phyloP scores from a whole-genome alignment of 2,797 vertebrate species.

The Cyclura pinguis region DNA sequence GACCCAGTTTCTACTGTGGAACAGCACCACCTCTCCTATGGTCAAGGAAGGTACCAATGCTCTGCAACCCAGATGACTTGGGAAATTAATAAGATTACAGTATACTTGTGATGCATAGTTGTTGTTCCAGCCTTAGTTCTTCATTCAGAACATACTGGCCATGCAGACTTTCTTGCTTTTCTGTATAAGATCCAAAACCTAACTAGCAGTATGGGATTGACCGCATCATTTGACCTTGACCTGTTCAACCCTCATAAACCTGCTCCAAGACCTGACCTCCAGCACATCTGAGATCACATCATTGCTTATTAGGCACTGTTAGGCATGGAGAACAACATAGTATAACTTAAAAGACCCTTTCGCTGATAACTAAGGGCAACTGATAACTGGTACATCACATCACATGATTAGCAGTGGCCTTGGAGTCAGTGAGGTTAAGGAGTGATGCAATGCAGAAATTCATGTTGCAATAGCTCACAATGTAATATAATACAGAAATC shows the following conservation, averaged over 20 bases:
- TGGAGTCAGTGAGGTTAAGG: too few species aligned
- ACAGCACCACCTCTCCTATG: background rate
- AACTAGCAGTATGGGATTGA: background rate
- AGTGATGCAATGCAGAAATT: too few species aligned
- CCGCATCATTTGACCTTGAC: background rate
- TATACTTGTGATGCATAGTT: background rate
- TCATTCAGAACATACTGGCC: background rate
- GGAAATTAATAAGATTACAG: background rate
- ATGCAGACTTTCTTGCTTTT: background rate
- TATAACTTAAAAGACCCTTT: background rate
- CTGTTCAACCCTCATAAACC: background rate
- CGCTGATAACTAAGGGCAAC: background rate
- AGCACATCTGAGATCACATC: background rate
- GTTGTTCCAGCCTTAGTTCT: background rate
- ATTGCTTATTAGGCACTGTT: background rate
- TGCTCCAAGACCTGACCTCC: background rate
- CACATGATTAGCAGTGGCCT: too few species aligned
- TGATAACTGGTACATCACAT: background rate
- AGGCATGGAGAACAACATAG: background rate
- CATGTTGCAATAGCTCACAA: too few species aligned
- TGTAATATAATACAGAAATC: too few species aligned
- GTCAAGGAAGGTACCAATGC: too few species aligned
- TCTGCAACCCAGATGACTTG: background rate
- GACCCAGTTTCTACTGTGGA: background rate
- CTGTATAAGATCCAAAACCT: background rate